These are phyloP conservation scores for Bilobella aurantiaca DNA, from an alignment of 1,140 invertebrate species.

Conservation along the genomic window DNA sequence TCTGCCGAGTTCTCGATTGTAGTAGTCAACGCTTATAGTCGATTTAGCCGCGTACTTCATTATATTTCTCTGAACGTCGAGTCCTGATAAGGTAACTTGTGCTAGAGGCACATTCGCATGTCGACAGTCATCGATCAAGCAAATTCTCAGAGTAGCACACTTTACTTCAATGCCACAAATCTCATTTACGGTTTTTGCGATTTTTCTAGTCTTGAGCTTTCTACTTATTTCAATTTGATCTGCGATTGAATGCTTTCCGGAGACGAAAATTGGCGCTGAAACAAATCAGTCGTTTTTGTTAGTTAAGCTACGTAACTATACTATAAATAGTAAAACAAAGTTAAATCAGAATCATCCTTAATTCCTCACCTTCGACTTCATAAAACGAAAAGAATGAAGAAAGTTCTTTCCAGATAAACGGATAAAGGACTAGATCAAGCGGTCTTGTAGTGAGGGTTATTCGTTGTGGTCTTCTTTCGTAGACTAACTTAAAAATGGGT, in stretches of 20 bases:
- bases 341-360: too few species aligned
- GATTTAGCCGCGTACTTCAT: constrained; percentile 47
- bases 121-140: constrained; percentile 92
- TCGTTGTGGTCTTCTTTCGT: constrained; percentile 59
- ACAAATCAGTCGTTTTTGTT: too few species aligned
- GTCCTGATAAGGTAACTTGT: constrained; percentile 63
- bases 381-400: constrained; percentile 8
- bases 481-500: constrained; percentile 55
- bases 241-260: too few species aligned
- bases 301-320: too few species aligned
- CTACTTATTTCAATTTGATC: too few species aligned
- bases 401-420: constrained; percentile 24
- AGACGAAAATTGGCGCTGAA: too few species aligned
- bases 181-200: too few species aligned
- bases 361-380: constrained; percentile 18
- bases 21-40: constrained; percentile 72
- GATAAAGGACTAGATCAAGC: constrained; percentile 28
- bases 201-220: too few species aligned
- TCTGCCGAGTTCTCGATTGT: constrained; percentile 82
- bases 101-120: constrained; percentile 89
- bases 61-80: constrained; percentile 51
- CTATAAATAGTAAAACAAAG: too few species aligned
- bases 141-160: constrained; percentile 59
- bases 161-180: constrained; percentile 36
- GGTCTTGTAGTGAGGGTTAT: constrained; percentile 36